phyloP scores from a whole-genome alignment of 2,113 vertebrate genomes.

The Callospermophilus lateralis region DNA sequence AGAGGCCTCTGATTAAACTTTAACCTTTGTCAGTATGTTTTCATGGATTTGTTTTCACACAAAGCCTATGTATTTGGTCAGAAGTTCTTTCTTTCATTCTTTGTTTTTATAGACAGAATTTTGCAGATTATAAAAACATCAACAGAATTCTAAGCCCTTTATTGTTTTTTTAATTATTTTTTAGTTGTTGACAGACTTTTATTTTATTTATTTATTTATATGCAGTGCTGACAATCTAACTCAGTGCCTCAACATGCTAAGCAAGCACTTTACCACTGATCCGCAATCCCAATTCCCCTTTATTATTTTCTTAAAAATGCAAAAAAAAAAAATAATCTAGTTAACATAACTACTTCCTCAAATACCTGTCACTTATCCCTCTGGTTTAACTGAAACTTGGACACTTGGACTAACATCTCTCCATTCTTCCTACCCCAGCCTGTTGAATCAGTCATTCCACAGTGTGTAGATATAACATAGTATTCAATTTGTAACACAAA shows the following conservation, averaged over 20 bases:
- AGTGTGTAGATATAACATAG: neutral
- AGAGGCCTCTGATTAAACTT: neutral
- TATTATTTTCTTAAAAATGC: neutral
- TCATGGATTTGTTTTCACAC: neutral
- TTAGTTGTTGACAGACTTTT: too few species aligned
- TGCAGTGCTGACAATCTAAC: too few species aligned
- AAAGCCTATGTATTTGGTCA: neutral
- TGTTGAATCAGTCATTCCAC: neutral
- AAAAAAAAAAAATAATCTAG: neutral
- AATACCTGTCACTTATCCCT: neutral
- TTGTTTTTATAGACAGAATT: neutral
- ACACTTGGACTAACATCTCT: neutral
- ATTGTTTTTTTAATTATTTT: neutral
- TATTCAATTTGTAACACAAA: neutral
- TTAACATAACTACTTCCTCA: neutral
- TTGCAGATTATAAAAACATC: neutral
- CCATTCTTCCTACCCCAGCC: rapidly evolving
- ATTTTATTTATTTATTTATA: too few species aligned
- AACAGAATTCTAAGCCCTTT: neutral
- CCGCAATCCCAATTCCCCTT: too few species aligned
- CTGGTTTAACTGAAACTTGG: neutral
- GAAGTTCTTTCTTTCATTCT: neutral
- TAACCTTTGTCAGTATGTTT: neutral
- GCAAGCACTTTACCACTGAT: too few species aligned
- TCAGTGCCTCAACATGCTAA: too few species aligned